A percentile compares a stretch with the other conserved stretches of the same genome.
Conservation (phyloP, 1,140 invertebrate genomes). For the Pachypsylla venusta region DNA sequence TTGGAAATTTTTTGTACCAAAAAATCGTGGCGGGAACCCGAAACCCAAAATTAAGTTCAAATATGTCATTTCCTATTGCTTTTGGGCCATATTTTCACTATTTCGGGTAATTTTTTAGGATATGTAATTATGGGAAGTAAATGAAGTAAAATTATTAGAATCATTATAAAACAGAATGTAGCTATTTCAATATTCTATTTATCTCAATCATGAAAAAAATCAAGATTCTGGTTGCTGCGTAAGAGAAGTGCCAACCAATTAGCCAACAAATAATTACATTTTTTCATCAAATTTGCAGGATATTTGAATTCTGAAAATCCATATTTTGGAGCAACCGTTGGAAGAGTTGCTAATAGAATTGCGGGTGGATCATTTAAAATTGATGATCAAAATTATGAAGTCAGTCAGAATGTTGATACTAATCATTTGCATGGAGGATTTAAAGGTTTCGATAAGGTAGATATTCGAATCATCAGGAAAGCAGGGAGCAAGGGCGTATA, state of each 20-base stretch:
- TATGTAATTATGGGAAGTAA: no score
- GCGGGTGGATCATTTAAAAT: slow-evolving; percentile 48
- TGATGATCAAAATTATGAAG: slow-evolving; percentile 45
- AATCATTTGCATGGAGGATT: slow-evolving; percentile 76
- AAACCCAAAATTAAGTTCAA: no score
- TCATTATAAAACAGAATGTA: no score
- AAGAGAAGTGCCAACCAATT: background rate
- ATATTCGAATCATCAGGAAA: background rate
- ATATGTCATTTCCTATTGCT: no score
- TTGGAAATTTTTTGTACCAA: no score
- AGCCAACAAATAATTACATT: no score
- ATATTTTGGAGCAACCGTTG: slow-evolving; percentile 75
- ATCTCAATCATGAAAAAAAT: no score
- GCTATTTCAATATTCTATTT: no score
- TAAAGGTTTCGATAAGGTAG: slow-evolving; percentile 69
- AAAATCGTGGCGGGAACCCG: no score
- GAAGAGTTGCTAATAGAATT: slow-evolving; percentile 75
- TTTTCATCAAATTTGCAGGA: slow-evolving; percentile 34
- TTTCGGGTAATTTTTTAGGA: no score
- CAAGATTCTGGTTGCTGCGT: background rate
- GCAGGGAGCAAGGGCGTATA: background rate
- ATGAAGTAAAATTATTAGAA: no score
- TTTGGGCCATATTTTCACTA: no score
- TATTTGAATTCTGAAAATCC: slow-evolving; percentile 45
- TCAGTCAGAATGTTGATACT: slow-evolving; percentile 53